phyloP scores from a whole-genome alignment of 2,113 vertebrate species.

The Prionailurus bengalensis region DNA sequence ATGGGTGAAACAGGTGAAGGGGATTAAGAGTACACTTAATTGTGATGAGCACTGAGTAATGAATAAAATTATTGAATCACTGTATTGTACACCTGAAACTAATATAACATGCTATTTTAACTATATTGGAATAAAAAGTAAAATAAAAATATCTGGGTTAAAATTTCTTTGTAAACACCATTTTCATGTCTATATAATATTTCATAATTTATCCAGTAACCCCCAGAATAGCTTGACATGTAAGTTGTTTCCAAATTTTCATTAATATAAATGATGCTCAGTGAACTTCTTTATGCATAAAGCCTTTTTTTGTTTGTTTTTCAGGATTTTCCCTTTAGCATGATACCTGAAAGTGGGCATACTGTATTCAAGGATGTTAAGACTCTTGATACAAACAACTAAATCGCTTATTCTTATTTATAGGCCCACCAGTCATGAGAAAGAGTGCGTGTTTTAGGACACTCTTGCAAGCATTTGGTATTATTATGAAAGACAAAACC shows the following conservation, averaged over 20 bases:
- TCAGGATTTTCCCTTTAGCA: not conserved
- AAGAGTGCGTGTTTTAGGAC: not conserved
- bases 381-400: not conserved
- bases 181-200: constrained; percentile 25
- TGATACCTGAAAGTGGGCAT: not conserved
- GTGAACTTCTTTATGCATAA: not conserved
- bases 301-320: not conserved
- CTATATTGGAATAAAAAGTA: not conserved
- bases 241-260: constrained; percentile 9
- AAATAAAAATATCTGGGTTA: not conserved
- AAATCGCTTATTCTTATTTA: constrained; percentile 44
- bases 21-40: not conserved
- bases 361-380: not conserved
- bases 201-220: constrained; percentile 26
- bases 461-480: not conserved
- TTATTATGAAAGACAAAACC: constrained; percentile 23
- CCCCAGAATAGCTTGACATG: not conserved
- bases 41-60: not conserved
- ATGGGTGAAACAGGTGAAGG: not conserved
- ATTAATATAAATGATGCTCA: not conserved
- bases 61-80: not conserved
- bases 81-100: not conserved
- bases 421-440: not conserved
- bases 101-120: not conserved
- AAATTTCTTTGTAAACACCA: not conserved